phyloP scores from a whole-genome alignment of 2,888 invertebrate species.

The Himalopsyche kuldschensis region DNA sequence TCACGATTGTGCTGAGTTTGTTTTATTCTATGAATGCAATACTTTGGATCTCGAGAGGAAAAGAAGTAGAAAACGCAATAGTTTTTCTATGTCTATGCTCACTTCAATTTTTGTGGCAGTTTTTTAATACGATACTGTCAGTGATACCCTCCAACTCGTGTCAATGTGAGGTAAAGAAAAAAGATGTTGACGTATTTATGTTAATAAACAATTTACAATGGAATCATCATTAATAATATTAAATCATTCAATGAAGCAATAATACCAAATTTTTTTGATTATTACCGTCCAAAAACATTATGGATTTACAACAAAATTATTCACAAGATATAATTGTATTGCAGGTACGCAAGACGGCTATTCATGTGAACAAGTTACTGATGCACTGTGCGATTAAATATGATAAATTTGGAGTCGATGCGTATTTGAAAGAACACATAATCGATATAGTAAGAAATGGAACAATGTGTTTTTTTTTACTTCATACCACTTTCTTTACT shows the following conservation, averaged over 20 bases:
- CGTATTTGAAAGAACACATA: neutral
- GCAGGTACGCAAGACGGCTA: neutral
- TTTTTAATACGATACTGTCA: neutral
- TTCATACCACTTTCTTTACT: no score
- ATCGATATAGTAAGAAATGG: neutral
- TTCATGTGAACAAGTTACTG: neutral
- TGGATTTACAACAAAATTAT: no score
- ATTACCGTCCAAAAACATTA: no score
- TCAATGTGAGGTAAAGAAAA: neutral
- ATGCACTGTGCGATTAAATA: neutral
- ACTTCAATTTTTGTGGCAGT: neutral
- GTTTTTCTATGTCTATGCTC: neutral
- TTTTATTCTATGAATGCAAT: constrained; percentile 4
- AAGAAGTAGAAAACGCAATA: neutral
- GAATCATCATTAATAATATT: no score
- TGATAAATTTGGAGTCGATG: neutral
- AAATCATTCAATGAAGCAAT: no score
- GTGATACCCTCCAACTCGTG: neutral
- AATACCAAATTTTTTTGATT: no score
- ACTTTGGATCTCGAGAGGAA: neutral
- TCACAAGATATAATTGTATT: no score
- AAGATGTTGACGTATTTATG: no score
- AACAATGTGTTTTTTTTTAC: no score
- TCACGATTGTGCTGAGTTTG: neutral
- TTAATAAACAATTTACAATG: no score